Evolutionary conservation across 2,797 vertebrate genomes (phyloP).

Genomic region (Chromis chromis): DNA sequence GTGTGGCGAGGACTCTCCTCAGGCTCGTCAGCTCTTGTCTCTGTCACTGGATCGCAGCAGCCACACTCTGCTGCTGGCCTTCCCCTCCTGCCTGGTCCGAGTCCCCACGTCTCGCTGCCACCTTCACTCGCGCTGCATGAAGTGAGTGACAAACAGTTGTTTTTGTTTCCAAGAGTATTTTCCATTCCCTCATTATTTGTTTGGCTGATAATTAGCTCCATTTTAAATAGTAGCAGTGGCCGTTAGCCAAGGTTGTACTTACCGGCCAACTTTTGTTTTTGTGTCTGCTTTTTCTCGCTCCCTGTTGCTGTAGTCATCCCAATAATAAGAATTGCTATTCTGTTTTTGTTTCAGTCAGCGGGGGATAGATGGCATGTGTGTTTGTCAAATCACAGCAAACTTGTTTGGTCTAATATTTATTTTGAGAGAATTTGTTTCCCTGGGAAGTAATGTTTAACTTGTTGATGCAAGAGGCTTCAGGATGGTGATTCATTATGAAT

Average conservation of each 20-base stretch:
- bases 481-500: constrained; percentile 24
- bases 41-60: constrained; percentile 90
- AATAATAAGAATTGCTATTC: constrained; percentile 7
- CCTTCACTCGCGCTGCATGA: constrained; percentile 94
- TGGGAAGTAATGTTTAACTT: constrained; percentile 33
- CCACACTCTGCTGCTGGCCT: constrained; percentile 90
- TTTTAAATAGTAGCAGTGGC: constrained; percentile 16
- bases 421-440: constrained; percentile 17
- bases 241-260: constrained; percentile 11
- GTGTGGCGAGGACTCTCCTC: constrained; percentile 87
- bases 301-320: background rate
- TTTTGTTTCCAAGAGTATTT: background rate
- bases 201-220: constrained; percentile 17
- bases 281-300: constrained; percentile 11
- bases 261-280: constrained; percentile 30
- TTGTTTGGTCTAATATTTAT: constrained; percentile 40
- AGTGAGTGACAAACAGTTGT: constrained; percentile 83
- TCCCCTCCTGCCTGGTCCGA: constrained; percentile 92
- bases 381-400: constrained; percentile 34
- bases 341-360: constrained; percentile 24
- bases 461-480: constrained; percentile 10
- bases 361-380: background rate
- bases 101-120: constrained; percentile 94
- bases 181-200: constrained; percentile 10
- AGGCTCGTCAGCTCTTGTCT: constrained; percentile 89